Evolutionary conservation across 2,888 invertebrate genomes (phyloP).

Genomic region (Archips crataeganus): DNA sequence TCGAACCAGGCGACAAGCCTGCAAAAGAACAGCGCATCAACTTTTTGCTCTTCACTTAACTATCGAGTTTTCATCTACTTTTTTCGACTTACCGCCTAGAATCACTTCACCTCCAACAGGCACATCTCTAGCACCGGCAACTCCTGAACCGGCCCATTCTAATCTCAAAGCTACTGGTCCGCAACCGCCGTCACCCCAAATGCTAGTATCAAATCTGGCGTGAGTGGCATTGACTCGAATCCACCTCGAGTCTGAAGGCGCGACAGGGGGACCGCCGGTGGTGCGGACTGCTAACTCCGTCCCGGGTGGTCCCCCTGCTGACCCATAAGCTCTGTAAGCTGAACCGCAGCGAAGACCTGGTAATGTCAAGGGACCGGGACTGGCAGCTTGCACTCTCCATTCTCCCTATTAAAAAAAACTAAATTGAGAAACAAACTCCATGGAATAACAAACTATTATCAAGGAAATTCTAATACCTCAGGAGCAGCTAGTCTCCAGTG

Average conservation of each 20-base stretch:
- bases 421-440: constrained; percentile 50
- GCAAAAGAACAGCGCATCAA: background rate
- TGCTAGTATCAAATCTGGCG: constrained; percentile 91
- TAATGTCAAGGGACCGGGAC: constrained; percentile 83
- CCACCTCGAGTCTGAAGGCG: constrained; percentile 91
- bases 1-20: constrained; percentile 84
- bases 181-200: constrained; percentile 95
- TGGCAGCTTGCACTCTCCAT: constrained; percentile 86
- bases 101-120: constrained; percentile 80
- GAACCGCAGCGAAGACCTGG: constrained; percentile 93
- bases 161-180: constrained; percentile 92
- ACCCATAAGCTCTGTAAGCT: constrained; percentile 92
- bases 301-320: constrained; percentile 92
- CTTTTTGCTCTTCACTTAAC: too few species aligned
- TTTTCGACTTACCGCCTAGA: constrained; percentile 71
- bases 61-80: background rate
- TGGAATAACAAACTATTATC: background rate
- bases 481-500: constrained; percentile 89
- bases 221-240: constrained; percentile 93
- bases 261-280: constrained; percentile 85
- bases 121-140: constrained; percentile 76
- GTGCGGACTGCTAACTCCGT: constrained; percentile 91
- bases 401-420: constrained; percentile 86
- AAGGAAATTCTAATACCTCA: constrained; percentile 82
- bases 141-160: constrained; percentile 87